Evolutionary conservation across 2,113 vertebrate species (phyloP).

Genomic region (Brachirus orientalis): DNA sequence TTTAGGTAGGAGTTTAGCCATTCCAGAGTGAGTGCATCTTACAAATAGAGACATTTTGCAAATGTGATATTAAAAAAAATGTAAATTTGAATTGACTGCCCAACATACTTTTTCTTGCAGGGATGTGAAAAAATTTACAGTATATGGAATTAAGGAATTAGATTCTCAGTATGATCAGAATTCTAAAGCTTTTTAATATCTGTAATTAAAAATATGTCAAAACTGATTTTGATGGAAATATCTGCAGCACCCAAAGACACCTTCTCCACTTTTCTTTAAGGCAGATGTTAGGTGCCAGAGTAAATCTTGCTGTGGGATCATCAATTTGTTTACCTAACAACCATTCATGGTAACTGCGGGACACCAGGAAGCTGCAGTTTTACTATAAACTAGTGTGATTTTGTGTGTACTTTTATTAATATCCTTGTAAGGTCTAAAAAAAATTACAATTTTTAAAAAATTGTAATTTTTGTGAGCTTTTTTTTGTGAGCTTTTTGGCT

Average conservation of each 20-base stretch:
- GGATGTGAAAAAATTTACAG: neutral
- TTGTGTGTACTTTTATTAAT: no score
- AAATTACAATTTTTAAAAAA: no score
- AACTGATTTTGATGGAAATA: neutral
- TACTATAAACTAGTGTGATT: no score
- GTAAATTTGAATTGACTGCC: neutral
- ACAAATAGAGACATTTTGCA: neutral
- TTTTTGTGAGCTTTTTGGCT: no score
- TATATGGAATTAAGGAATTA: neutral
- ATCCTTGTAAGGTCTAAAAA: no score
- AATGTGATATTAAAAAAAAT: neutral
- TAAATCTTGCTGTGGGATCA: no score
- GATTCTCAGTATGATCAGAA: neutral
- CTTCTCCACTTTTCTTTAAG: no score
- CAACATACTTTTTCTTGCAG: no score
- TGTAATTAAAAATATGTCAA: neutral
- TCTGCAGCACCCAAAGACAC: neutral
- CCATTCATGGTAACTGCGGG: no score
- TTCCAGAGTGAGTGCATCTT: neutral
- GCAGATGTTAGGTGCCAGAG: no score
- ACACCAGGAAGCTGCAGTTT: neutral
- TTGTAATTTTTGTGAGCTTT: no score
- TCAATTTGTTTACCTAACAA: no score
- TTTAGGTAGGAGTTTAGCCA: slow-evolving; percentile 48
- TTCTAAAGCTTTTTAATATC: neutral